Conservation (phyloP, 2,113 vertebrate species). For the Micronycteris hirsuta region DNA sequence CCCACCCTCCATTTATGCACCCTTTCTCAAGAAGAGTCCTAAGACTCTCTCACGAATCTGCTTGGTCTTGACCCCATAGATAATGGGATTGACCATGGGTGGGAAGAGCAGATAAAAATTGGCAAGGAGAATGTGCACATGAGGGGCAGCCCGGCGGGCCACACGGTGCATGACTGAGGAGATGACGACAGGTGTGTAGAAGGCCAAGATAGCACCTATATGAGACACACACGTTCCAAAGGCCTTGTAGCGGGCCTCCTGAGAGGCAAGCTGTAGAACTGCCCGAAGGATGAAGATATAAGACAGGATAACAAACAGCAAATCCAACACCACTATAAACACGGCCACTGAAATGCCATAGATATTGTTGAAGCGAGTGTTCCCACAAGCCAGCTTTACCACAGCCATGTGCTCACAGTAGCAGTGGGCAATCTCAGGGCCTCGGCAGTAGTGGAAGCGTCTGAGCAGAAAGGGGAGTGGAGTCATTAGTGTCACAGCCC, state of each 20-base stretch:
- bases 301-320: constrained; percentile 61
- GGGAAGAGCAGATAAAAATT: constrained; percentile 71
- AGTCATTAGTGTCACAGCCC: constrained; percentile 48
- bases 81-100: constrained; percentile 71
- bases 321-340: constrained; percentile 67
- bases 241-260: constrained; percentile 55
- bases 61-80: constrained; percentile 70
- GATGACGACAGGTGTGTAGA: constrained; percentile 57
- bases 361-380: constrained; percentile 66
- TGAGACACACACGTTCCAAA: constrained; percentile 71
- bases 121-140: constrained; percentile 62
- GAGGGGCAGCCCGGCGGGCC: not conserved
- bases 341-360: constrained; percentile 66
- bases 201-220: constrained; percentile 59
- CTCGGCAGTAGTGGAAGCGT: constrained; percentile 54
- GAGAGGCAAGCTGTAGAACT: constrained; percentile 56
- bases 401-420: constrained; percentile 73
- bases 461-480: constrained; percentile 66
- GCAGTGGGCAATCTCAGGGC: constrained; percentile 52
- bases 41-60: constrained; percentile 56
- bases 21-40: constrained; percentile 38
- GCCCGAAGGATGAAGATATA: constrained; percentile 59
- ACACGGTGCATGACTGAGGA: constrained; percentile 68
- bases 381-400: constrained; percentile 65
- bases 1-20: not conserved